phyloP scores from a whole-genome alignment of 2,888 invertebrate genomes.

The Trichogramma evanescens region DNA sequence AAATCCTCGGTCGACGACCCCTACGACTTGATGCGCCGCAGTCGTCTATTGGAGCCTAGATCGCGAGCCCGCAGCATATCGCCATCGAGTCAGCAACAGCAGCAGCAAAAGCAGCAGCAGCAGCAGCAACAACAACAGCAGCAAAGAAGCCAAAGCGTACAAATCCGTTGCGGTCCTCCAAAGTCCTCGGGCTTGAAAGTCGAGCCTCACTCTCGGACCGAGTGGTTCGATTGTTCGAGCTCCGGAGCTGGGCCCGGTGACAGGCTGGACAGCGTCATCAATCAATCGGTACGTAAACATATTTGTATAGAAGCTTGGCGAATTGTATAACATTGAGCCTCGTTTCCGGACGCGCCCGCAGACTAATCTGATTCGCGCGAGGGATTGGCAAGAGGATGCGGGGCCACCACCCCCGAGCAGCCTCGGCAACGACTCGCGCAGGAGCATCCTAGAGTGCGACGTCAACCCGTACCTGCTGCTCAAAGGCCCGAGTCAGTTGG shows the following conservation, averaged over 20 bases:
- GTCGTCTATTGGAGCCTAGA: slow-evolving; percentile 62
- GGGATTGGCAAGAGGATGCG: slow-evolving; percentile 19
- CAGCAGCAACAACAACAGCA: neutral
- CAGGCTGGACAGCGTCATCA: slow-evolving; percentile 4
- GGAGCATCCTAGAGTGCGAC: slow-evolving; percentile 74
- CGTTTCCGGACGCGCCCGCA: neutral
- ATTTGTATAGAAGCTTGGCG: too few relatives aligned
- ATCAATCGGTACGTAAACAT: slow-evolving; percentile 5
- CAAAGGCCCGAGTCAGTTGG: slow-evolving; percentile 44
- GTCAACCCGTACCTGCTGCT: slow-evolving; percentile 80
- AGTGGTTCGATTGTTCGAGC: slow-evolving; percentile 35
- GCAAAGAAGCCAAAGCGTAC: slow-evolving; percentile 47
- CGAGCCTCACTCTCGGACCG: slow-evolving; percentile 32
- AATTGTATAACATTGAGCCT: neutral
- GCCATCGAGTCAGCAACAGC: slow-evolving; percentile 37
- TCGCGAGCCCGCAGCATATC: slow-evolving; percentile 45
- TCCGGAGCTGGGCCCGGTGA: neutral
- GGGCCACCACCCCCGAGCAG: slow-evolving; percentile 7
- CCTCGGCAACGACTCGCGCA: slow-evolving; percentile 35
- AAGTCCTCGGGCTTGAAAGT: slow-evolving; percentile 7
- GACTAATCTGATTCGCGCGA: slow-evolving; percentile 24
- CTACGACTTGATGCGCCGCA: slow-evolving; percentile 76
- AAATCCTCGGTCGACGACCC: slow-evolving; percentile 53
- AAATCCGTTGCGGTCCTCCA: slow-evolving; percentile 24
- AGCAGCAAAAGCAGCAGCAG: slow-evolving; percentile 11